Conservation (phyloP, 2,888 invertebrate genomes). For the Himalopsyche japonica region DNA sequence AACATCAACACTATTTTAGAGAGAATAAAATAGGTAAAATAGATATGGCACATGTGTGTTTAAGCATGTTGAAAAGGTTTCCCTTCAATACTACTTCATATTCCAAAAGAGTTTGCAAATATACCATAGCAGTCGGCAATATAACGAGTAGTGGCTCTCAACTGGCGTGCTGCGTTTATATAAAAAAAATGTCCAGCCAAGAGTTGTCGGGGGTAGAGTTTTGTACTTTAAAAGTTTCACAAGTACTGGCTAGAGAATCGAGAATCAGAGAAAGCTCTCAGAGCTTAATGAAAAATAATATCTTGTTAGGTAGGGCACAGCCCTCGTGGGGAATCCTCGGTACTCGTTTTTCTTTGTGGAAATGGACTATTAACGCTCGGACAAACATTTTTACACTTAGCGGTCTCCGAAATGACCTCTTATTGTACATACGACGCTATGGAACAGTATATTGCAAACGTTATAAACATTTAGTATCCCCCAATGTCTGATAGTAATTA, state of each 20-base stretch:
- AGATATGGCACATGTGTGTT: too few relatives aligned
- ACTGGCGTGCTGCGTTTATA: neutral
- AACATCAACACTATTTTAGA: too few relatives aligned
- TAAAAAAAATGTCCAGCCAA: neutral
- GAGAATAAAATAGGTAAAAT: too few relatives aligned
- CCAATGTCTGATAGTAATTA: neutral
- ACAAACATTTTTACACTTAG: neutral
- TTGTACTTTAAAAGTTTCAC: neutral
- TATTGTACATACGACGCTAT: neutral
- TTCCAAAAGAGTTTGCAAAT: too few relatives aligned
- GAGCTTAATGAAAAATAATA: slow-evolving; percentile 6
- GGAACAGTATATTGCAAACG: neutral
- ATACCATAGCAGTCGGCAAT: too few relatives aligned
- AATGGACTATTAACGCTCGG: neutral
- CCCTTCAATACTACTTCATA: too few relatives aligned
- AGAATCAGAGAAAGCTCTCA: slow-evolving; percentile 3
- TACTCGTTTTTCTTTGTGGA: neutral
- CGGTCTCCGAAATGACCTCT: neutral
- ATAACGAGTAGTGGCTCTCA: neutral
- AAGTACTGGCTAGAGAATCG: neutral
- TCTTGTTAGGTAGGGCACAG: neutral
- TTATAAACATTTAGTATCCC: neutral
- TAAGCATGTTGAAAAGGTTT: too few relatives aligned
- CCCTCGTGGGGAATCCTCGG: neutral
- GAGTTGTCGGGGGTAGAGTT: neutral